Evolutionary conservation across 2,797 vertebrate genomes (phyloP), one percentile per base, ranked within the genome.

Genomic region (Thamnophis elegans): DNA sequence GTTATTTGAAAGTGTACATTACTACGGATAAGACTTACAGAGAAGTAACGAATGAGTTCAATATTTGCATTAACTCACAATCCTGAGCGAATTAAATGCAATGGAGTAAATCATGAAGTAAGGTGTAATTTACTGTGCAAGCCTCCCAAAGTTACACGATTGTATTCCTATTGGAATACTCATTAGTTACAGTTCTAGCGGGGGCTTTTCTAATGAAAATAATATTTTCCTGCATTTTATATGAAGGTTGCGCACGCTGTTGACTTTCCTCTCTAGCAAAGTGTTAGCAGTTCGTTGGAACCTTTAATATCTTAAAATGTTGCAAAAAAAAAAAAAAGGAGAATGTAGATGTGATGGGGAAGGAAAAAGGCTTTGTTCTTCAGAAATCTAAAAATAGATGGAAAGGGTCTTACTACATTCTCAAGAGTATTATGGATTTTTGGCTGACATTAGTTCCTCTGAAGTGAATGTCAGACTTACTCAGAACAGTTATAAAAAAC

Each of bases 381-480:
- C 87, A 90, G 94, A 94, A 97, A 92, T 91, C 97, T 97, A 97
- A 97, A 97, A 97, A 97, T 97, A 97, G 96, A 96, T 88, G 93
- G 22, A 68, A 95, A 93, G 95, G 93, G 93, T 53, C 92, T 95
- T 94, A 89, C 93, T 88, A 90, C 91, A 28, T 94, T 95, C 89
- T 93, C 54, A 95, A 94, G 94, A 96, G 93, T 85, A 91, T 7
- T 97, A 96, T 97, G 93, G 97, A 97, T 98, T 98, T 97, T 96
- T 96, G 95, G 94, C 96, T 97, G 98, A 97, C 97, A 97, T 97
- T 97, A 95, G 94, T 88, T 94, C 97, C 97, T 97, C 96, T 91
- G 94, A 95, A 96, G 60, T 97, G 96, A 98, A 97, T 97, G 97
- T 97, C 97, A 97, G 94, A 94, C 94, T 97, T 20, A 3, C 94